Evolutionary conservation across 2,113 vertebrate genomes (phyloP).

Genomic region (Protomyctophum bolini): DNA sequence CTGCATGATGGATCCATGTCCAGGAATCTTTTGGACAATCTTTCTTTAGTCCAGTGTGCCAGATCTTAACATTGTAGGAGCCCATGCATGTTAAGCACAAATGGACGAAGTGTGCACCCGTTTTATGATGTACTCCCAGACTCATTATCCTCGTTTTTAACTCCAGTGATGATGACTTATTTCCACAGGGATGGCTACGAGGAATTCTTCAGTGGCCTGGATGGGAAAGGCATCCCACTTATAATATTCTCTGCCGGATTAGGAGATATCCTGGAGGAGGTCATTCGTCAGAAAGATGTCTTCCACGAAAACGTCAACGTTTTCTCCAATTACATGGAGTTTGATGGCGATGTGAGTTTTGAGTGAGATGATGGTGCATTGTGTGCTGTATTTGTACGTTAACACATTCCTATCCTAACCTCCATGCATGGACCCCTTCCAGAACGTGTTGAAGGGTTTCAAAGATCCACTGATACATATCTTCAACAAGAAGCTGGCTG

Average conservation of each 20-base stretch:
- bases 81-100: too few species aligned
- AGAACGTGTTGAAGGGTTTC: constrained; percentile 87
- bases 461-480: constrained; percentile 95
- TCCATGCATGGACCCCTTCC: neutral
- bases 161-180: neutral
- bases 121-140: too few species aligned
- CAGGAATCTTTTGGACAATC: too few species aligned
- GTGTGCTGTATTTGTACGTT: too few species aligned
- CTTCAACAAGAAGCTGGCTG: constrained; percentile 96
- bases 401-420: too few species aligned
- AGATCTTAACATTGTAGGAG: too few species aligned
- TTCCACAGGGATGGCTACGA: constrained; percentile 84
- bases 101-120: too few species aligned
- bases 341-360: constrained; percentile 85
- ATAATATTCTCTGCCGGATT: constrained; percentile 96
- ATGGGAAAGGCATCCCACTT: constrained; percentile 82
- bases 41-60: too few species aligned
- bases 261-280: constrained; percentile 90
- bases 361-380: too few species aligned
- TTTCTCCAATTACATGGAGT: constrained; percentile 98
- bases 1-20: too few species aligned
- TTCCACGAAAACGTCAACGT: constrained; percentile 88
- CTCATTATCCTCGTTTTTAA: neutral
- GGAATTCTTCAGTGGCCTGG: constrained; percentile 84
- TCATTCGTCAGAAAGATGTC: constrained; percentile 84